Base-by-base conservation (phyloP, 2,888 invertebrate species). In the Microplitis manilae region DNA sequence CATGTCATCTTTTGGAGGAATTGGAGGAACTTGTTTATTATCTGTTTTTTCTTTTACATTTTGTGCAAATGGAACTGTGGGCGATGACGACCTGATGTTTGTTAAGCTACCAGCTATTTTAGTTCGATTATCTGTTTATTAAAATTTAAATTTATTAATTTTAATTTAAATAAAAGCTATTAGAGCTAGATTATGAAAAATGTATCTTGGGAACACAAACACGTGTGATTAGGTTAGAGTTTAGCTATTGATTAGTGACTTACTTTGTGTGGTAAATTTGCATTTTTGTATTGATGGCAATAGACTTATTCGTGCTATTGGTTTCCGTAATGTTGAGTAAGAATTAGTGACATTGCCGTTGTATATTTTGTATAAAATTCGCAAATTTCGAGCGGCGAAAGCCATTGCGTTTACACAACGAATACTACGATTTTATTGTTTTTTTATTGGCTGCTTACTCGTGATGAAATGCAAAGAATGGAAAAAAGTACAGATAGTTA, bases 1-100 rank as follows among this genome's bases (percentile, higher is more conserved):
- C 30, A 4, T 30, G 4, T 92, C 90, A 67, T 90, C 90, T 81
- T 92, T 91, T 79, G 93, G 92, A 76, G 92, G 92, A 0, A 85
- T 91, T 79, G 93, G 92, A 76, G 92, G 92, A 0, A 85, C 84
- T 39, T 80, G 77, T 2, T 77, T 72, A 20, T 77, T 76, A 1
- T 81, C 76, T 38, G 83, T 84, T 74, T 85, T 85, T 38, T 80
- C 79, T 5, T 17, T 41, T 1, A 64, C 17, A 39, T 15, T 68
- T 1, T 72, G 41, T 9, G 82, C 77, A 38, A 80, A 77, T 5
- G 83, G 77, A 6, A 73, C 76, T 1, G 81, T 68, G 13, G 69
- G 77, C 1, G 83, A 70, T 1, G 85, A 84, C 65, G 85, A 84
- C 65, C 84, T 84, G 79, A 87, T 86, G 77, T 87, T 87, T 7